Evolutionary conservation across 1,140 invertebrate genomes (phyloP), one percentile per base, ranked within the genome.

Genomic region (Drosophila suzukii): DNA sequence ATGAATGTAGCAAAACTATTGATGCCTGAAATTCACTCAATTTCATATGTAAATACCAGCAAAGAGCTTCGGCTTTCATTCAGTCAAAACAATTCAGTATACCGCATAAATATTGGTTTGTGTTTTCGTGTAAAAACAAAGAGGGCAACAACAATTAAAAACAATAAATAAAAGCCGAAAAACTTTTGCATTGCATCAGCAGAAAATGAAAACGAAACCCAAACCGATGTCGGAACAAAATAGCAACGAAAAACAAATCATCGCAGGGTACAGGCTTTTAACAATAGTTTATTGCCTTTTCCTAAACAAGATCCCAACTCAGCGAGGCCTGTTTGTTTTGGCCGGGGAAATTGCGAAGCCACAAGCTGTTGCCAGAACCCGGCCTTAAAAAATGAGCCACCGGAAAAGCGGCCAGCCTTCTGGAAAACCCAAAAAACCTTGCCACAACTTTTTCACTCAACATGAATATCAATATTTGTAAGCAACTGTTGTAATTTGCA

Each of bases 401-500:
- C 38, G 34, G 32, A 43, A 67, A 66, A 46, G 17, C 32, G 34
- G 0, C 17, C 7, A 12, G 6, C 24, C 43, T 11, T 17, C 39
- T n/a, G 49, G 12, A 44, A 44, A 34, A 8, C 12, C 55, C 54
- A 13, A 20, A 20, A 32, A 49, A 39, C 44, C 34, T 30, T 70
- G 50, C 67, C 66, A 36, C 41, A 80, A 62, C 53, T 84, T 63
- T 75, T 59, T 24, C 17, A 3, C 34, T 38, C 50, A 43, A 27
- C 62, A 76, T 56, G 71, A 79, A 79, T 79, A 79, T 88, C 82
- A 86, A 86, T 86, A 83, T 86, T 83, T 88, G 82, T 72, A 68
- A 79, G 65, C 77, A 81, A 86, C 74, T 78, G 81, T 67, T 78
- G 78, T 79, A 83, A 86, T 88, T 88, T 86, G 75, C 78, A 82